A percentile compares a stretch with the other conserved stretches of the same genome.
Evolutionary conservation across 2,888 invertebrate genomes (phyloP).

Genomic region (Gandaritis pyraliata): DNA sequence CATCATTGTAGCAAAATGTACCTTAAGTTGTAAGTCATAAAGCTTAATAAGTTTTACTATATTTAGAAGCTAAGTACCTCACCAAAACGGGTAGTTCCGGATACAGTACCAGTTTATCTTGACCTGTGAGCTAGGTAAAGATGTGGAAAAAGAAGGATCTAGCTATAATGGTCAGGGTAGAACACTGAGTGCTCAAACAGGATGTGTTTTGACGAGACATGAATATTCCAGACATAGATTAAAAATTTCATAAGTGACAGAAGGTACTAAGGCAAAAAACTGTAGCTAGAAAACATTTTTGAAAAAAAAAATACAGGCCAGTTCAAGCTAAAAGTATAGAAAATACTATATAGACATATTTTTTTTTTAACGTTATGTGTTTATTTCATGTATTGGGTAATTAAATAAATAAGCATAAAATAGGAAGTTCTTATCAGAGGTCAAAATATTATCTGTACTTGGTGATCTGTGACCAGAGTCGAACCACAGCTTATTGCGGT

Average conservation of each 20-base stretch:
- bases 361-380: too few species aligned
- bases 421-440: conserved; percentile 21
- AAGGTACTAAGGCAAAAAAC: background rate
- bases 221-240: conserved; percentile 22
- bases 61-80: conserved; percentile 3
- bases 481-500: conserved; percentile 6
- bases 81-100: conserved; percentile 16
- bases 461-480: conserved; percentile 19
- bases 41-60: background rate
- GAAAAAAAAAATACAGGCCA: too few species aligned
- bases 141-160: conserved; percentile 1
- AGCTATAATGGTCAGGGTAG: conserved; percentile 3
- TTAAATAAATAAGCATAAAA: too few species aligned
- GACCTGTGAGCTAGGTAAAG: conserved; percentile 5
- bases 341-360: too few species aligned
- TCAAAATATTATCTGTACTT: conserved; percentile 21
- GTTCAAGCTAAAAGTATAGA: too few species aligned
- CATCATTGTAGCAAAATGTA: conserved; percentile 2
- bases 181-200: conserved; percentile 23
- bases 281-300: too few species aligned
- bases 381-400: too few species aligned
- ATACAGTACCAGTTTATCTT: conserved; percentile 9
- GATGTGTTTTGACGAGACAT: conserved; percentile 24
- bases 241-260: background rate
- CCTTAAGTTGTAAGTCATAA: conserved; percentile 5